Conservation (phyloP, 2,888 invertebrate species). For the Fragum sueziense region DNA sequence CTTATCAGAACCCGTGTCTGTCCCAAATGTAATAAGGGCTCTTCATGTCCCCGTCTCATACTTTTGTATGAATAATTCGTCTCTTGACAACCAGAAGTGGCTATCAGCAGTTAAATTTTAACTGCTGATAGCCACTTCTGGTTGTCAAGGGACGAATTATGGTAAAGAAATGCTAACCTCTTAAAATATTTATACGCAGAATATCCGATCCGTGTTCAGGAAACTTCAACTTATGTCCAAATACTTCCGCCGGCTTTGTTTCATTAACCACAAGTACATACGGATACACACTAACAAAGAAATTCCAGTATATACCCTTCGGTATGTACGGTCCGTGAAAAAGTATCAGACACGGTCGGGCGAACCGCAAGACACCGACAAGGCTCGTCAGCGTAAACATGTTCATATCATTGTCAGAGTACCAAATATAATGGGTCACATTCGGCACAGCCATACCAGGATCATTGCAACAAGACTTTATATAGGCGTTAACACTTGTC, state of each 20-base stretch:
- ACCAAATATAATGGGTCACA: conserved; percentile 62
- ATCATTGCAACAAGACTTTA: conserved; percentile 47
- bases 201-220: conserved; percentile 65
- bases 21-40: too few species aligned
- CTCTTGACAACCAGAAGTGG: too few species aligned
- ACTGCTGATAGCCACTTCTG: too few species aligned
- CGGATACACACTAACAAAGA: conserved; percentile 53
- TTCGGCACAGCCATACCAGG: conserved; percentile 48
- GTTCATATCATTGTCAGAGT: conserved; percentile 33
- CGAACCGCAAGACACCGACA: conserved; percentile 58
- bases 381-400: conserved; percentile 59
- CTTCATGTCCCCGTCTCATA: too few species aligned
- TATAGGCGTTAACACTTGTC: conserved; percentile 47
- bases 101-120: too few species aligned
- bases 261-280: conserved; percentile 58
- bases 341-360: conserved; percentile 65
- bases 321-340: conserved; percentile 62
- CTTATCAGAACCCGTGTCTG: too few species aligned
- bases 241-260: conserved; percentile 41
- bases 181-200: conserved; percentile 49
- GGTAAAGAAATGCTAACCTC: conserved; percentile 2
- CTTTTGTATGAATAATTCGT: too few species aligned
- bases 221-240: conserved; percentile 42
- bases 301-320: conserved; percentile 61
- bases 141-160: too few species aligned